Evolutionary conservation across 2,888 invertebrate genomes (phyloP).

Genomic region (Dyspetes luteomarginatus): DNA sequence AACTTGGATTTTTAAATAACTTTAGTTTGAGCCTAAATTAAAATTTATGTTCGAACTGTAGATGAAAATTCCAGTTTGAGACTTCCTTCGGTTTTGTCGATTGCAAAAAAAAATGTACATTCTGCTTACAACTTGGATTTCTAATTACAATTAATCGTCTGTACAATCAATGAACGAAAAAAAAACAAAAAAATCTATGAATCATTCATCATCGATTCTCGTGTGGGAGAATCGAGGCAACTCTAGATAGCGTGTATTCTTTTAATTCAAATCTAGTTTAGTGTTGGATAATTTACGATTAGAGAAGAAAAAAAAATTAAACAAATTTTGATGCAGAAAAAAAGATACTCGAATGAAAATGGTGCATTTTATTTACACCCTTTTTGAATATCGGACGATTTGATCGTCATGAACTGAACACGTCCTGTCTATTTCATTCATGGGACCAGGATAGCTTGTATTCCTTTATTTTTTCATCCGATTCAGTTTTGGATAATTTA

Average conservation of each 20-base stretch:
- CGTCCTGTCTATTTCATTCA: too few relatives aligned
- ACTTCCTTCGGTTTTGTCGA: conserved; percentile 8
- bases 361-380: conserved; percentile 26
- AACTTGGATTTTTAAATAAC: too few relatives aligned
- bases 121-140: conserved; percentile 48
- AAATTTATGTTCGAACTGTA: conserved; percentile 25
- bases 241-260: conserved; percentile 50
- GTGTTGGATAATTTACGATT: conserved; percentile 41
- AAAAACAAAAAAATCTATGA: conserved; percentile 27
- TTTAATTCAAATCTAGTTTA: conserved; percentile 58
- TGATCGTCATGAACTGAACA: not conserved
- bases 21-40: conserved; percentile 4
- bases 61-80: conserved; percentile 15
- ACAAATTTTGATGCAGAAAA: conserved; percentile 4
- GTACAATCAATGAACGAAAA: too few relatives aligned
- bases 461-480: not conserved
- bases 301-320: conserved; percentile 29
- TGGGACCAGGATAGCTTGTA: not conserved
- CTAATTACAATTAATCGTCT: conserved; percentile 49
- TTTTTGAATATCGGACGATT: not conserved
- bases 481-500: too few relatives aligned
- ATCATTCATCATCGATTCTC: conserved; percentile 30
- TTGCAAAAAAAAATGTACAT: conserved; percentile 57
- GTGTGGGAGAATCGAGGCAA: conserved; percentile 24
- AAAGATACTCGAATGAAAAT: conserved; percentile 4